Base-by-base conservation (phyloP, 2,888 invertebrate genomes). In the Adelognathus sp. region DNA sequence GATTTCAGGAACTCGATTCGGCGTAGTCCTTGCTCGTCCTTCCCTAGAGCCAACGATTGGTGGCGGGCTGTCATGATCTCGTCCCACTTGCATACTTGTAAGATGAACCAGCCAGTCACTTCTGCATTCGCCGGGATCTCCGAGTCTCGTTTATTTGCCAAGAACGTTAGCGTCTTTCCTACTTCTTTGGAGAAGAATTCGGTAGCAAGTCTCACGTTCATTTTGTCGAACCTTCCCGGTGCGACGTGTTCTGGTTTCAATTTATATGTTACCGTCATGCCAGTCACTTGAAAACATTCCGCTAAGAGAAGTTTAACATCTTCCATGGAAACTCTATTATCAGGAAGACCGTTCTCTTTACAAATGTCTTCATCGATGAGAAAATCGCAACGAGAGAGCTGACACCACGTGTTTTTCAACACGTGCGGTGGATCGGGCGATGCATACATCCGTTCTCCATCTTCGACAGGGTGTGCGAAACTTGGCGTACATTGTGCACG, bases 191-290 rank as follows among this genome's bases (percentile, higher is more conserved):
- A 2, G 14, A 54, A 54, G 31, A 54, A 52, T 52, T 3, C 27
- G 27, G n/a, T n/a, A 14, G 31, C 31, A 6, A 54, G 54, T 54
- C 54, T 54, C 14, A 54, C 54, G 54, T 54, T 54, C 31, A 54
- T 54, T 29, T 54, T 54, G 29, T 52, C 52, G 27, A 52, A 52
- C 27, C 24, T 52, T 52, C 52, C 52, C 27, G 52, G 52, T 41
- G n/a, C 14, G 14, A 41, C 41, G n/a, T 41, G 41, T 41, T 14
- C 41, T 41, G 9, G 41, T 41, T 41, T 41, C 41, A 41, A 41
- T 41, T 41, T n/a, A n/a, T n/a, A n/a, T n/a, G n/a, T n/a, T n/a
- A n/a, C n/a, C n/a, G n/a, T n/a, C n/a, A n/a, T n/a, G n/a, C n/a
- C n/a, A n/a, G n/a, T n/a, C n/a, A n/a, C n/a, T n/a, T n/a, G n/a